Conservation (phyloP, 2,797 vertebrate species). For the Siniperca obscura region DNA sequence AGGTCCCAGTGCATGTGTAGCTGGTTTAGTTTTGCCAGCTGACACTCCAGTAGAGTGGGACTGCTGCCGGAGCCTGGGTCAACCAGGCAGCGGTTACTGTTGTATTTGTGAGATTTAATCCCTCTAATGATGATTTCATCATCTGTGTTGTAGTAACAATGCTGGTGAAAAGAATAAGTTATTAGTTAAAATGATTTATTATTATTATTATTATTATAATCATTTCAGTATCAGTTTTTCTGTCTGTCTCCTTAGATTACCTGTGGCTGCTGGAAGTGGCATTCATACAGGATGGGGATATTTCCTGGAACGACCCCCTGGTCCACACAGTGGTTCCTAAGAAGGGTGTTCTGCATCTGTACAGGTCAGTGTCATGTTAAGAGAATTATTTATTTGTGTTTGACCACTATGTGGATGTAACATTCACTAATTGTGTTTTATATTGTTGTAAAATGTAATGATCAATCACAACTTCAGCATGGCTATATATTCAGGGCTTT, state of each 20-base stretch:
- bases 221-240: too few species aligned
- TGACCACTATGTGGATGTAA: not conserved
- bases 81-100: slow-evolving; percentile 61
- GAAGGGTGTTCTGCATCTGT: slow-evolving; percentile 58
- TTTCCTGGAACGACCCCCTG: slow-evolving; percentile 59
- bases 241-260: slow-evolving; percentile 7
- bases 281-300: slow-evolving; percentile 57
- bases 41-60: too few species aligned
- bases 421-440: not conserved
- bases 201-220: not conserved
- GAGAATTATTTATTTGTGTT: not conserved
- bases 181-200: rapidly evolving
- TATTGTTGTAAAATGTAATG: not conserved
- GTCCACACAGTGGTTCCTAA: slow-evolving; percentile 49
- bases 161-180: slow-evolving; percentile 34
- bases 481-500: not conserved
- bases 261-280: slow-evolving; percentile 60
- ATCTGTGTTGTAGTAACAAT: slow-evolving; percentile 58
- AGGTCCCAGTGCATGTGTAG: slow-evolving; percentile 71
- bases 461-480: not conserved
- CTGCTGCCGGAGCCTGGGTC: too few species aligned
- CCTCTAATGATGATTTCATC: slow-evolving; percentile 62
- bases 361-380: not conserved
- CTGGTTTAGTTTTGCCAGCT: slow-evolving; percentile 26
- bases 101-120: slow-evolving; percentile 66